Evolutionary conservation across 64 coral and sea anemone genomes (phyloP).

Genomic region (Montipora sp.): DNA sequence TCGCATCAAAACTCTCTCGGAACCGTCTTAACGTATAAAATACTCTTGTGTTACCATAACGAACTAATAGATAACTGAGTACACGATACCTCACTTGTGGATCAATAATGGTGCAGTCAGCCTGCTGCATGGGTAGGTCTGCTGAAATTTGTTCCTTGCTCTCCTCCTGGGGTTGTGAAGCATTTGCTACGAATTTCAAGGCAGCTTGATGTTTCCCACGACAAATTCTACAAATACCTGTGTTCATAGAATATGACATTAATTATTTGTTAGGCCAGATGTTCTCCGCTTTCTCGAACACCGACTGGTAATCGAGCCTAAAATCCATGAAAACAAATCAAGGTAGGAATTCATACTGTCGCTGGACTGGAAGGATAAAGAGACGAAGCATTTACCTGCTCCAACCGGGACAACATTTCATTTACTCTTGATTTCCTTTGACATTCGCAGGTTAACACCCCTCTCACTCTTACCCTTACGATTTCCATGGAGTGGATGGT

Average conservation of each 20-base stretch:
- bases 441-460: neutral
- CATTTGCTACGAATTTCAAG: neutral
- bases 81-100: neutral
- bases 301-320: slow-evolving; percentile 1
- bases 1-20: neutral
- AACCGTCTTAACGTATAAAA: neutral
- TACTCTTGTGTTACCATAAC: neutral
- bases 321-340: neutral
- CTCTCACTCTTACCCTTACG: neutral
- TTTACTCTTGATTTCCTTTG: neutral
- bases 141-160: neutral
- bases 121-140: neutral
- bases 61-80: neutral
- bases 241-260: neutral
- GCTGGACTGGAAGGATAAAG: neutral
- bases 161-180: neutral
- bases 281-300: neutral
- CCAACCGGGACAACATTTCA: neutral
- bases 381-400: neutral
- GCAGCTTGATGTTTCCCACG: neutral
- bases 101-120: neutral
- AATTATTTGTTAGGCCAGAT: slow-evolving; percentile 1
- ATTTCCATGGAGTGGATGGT: slow-evolving; percentile 12
- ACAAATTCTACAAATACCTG: neutral
- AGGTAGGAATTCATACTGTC: neutral